These are phyloP conservation scores for Cosmopolites sordidus DNA, from an alignment of 2,888 invertebrate species.

Conservation along the genomic window DNA sequence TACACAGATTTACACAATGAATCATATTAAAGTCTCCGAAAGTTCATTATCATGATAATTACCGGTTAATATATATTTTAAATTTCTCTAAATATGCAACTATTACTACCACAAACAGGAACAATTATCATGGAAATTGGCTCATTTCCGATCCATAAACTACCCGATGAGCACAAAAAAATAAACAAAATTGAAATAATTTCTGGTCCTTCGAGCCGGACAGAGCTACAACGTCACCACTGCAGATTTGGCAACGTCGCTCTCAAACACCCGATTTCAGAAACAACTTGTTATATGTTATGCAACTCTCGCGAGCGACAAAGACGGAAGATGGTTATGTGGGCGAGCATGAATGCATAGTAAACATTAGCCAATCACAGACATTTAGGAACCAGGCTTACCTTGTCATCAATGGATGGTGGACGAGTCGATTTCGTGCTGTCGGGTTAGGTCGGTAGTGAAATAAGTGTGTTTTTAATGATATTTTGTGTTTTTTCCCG, in stretches of 20 bases:
- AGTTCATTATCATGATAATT: too few species aligned
- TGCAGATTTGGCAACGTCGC: constrained; percentile 4
- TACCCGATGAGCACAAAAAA: too few species aligned
- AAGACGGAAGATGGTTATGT: constrained; percentile 34
- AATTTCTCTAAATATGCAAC: too few species aligned
- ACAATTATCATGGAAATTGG: too few species aligned
- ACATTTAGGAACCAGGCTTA: constrained; percentile 57
- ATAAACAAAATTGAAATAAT: too few species aligned
- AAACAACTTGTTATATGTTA: constrained; percentile 33
- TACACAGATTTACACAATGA: too few species aligned
- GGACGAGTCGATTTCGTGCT: constrained; percentile 56
- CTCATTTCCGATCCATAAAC: too few species aligned
- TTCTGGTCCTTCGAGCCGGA: constrained; percentile 17
- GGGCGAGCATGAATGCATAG: constrained; percentile 45
- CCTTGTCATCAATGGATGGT: constrained; percentile 70
- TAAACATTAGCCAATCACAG: constrained; percentile 56
- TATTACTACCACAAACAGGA: too few species aligned
- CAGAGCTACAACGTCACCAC: constrained; percentile 17
- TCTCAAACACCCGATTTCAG: constrained; percentile 13
- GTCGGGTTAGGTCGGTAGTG: constrained; percentile 37
- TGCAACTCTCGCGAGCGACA: constrained; percentile 44
- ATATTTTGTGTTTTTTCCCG: constrained; percentile 19
- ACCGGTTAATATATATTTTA: too few species aligned
- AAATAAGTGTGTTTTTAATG: background rate
- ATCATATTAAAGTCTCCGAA: too few species aligned